Conservation (phyloP, 2,888 invertebrate genomes). For the Phasia obesa region DNA sequence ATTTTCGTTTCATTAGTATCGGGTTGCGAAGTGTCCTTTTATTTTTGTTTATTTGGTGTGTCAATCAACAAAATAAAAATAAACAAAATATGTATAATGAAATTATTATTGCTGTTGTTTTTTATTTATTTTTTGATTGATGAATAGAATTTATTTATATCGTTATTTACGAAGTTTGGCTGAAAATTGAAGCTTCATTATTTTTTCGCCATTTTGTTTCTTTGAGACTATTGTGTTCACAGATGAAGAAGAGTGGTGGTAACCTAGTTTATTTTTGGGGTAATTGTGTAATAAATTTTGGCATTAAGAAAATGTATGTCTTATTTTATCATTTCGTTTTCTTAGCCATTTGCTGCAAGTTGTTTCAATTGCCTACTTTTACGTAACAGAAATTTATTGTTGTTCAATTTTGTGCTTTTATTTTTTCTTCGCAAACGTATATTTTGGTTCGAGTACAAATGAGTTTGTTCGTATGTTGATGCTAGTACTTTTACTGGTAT, state of each 20-base stretch:
- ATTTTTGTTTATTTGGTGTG: conserved; percentile 1
- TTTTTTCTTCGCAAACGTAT: neutral
- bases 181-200: conserved; percentile 33
- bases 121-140: neutral
- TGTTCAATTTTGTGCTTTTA: conserved; percentile 24
- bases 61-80: conserved; percentile 11
- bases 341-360: conserved; percentile 43
- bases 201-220: neutral
- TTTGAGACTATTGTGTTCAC: neutral
- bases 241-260: neutral
- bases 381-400: conserved; percentile 47
- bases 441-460: neutral
- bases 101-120: neutral
- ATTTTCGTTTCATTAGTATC: neutral
- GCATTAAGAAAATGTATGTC: conserved; percentile 49
- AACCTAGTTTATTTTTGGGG: conserved; percentile 14
- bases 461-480: neutral
- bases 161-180: conserved; percentile 15
- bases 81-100: conserved; percentile 5
- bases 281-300: conserved; percentile 60
- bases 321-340: conserved; percentile 48
- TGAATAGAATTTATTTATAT: conserved; percentile 28
- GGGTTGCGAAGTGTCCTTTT: conserved; percentile 5
- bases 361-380: conserved; percentile 54
- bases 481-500: conserved; percentile 14